Base-by-base conservation (phyloP, 2,113 vertebrate species). In the Noturus placidus region DNA sequence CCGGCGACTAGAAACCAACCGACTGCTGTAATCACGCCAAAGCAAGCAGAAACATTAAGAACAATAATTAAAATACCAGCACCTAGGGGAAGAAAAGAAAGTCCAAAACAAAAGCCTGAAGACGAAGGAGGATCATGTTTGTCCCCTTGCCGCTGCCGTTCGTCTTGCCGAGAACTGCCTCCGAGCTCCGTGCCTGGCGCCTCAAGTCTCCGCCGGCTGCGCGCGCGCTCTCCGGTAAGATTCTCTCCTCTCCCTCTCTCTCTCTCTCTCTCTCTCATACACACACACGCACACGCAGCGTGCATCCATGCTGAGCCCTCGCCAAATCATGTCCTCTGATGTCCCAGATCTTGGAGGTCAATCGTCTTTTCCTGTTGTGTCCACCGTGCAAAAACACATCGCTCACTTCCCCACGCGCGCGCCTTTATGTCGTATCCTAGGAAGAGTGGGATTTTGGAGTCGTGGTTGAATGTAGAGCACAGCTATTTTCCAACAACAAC, bases 91-190 rank as follows among this genome's bases (percentile, higher is more conserved):
- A 35, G 56, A n/a, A 92, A 74, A 89, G 52, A 63, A 33, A 72
- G 67, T 93, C 92, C 87, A 89, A 35, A 83, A 63, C 11, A 82
- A 54, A 87, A 80, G 27, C 90, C 91, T 92, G 92, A 94, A 86
- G 74, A 80, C 69, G 93, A 94, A 94, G 92, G 94, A 93, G 94
- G 94, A 94, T 92, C 92, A 93, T 96, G 94, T 95, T 94, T 91
- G 92, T 94, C 91, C 93, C 93, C 92, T 91, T 96, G 94, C 94
- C 95, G 91, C 92, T 94, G 92, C 95, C 95, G 94, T 96, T 96
- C 94, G 95, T 96, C 91, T 95, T 96, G 95, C 95, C 96, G 92
- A 95, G 96, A 96, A 94, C 94, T 92, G 94, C 94, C 92, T 95
- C 95, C 92, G 96, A 96, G 92, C 94, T 95, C 94, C 95, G 93